phyloP scores from a whole-genome alignment of 2,888 invertebrate genomes.

The Lithophane socia region DNA sequence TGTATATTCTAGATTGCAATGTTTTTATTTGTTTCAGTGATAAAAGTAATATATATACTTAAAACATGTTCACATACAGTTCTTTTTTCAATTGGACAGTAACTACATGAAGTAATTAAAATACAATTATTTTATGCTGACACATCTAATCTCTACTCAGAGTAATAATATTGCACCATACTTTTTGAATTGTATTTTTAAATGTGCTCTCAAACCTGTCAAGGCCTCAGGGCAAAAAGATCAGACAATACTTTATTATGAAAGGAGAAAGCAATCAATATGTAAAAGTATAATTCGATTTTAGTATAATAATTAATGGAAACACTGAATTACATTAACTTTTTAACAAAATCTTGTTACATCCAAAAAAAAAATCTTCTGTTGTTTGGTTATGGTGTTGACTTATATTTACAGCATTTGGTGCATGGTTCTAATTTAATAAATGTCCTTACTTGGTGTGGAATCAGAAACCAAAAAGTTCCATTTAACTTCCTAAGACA shows the following conservation, averaged over 20 bases:
- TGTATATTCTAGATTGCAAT: neutral
- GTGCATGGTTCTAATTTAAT: neutral
- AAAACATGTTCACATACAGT: neutral
- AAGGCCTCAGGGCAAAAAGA: neutral
- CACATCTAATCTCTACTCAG: neutral
- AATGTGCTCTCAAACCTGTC: neutral
- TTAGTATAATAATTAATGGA: neutral
- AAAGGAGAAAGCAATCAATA: neutral
- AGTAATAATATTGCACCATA: constrained; percentile 34
- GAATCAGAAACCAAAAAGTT: too few species aligned
- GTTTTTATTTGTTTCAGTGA: constrained; percentile 10
- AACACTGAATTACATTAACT: neutral
- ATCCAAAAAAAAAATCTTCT: neutral
- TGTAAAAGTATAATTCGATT: neutral
- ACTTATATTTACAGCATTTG: neutral
- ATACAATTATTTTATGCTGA: constrained; percentile 20
- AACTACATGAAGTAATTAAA: constrained; percentile 20
- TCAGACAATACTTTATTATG: neutral
- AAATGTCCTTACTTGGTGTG: neutral
- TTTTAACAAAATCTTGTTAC: neutral
- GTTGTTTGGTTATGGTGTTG: neutral
- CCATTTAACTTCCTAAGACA: neutral
- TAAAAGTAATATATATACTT: neutral
- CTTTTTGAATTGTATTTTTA: neutral
- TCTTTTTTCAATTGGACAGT: neutral